phyloP scores from a whole-genome alignment of 30 jellyfish, hydroid and myxozoan genomes.

The Morbakka virulenta region DNA sequence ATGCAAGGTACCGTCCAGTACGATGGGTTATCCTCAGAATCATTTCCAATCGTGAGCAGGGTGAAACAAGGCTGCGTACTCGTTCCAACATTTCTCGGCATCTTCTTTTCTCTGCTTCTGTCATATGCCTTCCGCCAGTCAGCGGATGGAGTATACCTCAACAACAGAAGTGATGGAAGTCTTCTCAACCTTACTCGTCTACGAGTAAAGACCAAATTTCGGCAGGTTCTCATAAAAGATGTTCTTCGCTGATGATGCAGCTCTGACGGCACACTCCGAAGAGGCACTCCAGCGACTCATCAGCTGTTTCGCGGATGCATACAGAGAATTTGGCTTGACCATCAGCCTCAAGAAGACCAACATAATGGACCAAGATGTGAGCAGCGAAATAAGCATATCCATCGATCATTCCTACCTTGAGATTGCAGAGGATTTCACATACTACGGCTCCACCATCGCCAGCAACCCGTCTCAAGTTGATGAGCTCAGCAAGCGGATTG shows the following conservation, averaged over 20 bases:
- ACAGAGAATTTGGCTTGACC: not conserved
- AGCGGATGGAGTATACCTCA: not conserved
- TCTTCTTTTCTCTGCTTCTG: constrained; percentile 7
- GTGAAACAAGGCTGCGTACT: constrained; percentile 9
- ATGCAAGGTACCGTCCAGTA: not conserved
- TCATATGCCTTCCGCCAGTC: not conserved
- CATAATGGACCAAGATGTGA: not conserved
- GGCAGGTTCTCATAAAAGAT: not conserved
- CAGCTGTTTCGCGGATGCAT: not conserved
- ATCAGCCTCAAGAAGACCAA: not conserved
- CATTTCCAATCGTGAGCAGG: not conserved
- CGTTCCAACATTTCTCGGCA: not conserved
- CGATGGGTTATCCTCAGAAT: not conserved
- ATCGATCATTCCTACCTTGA: not conserved
- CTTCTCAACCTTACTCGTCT: not conserved
- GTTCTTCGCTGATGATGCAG: constrained; percentile 17
- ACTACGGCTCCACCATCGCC: not conserved
- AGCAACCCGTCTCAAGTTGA: not conserved
- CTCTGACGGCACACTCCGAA: constrained; percentile 9
- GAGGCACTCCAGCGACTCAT: constrained; percentile 23
- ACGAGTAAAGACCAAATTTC: not conserved
- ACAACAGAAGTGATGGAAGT: constrained; percentile 2
- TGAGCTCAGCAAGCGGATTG: not conserved
- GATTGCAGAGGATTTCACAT: constrained; percentile 4
- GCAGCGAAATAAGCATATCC: not conserved